Percentiles rank a stretch among this genome's conserved stretches.
Evolutionary conservation across 2,797 vertebrate species (phyloP).

Genomic region (Rhadinocentrus ornatus): DNA sequence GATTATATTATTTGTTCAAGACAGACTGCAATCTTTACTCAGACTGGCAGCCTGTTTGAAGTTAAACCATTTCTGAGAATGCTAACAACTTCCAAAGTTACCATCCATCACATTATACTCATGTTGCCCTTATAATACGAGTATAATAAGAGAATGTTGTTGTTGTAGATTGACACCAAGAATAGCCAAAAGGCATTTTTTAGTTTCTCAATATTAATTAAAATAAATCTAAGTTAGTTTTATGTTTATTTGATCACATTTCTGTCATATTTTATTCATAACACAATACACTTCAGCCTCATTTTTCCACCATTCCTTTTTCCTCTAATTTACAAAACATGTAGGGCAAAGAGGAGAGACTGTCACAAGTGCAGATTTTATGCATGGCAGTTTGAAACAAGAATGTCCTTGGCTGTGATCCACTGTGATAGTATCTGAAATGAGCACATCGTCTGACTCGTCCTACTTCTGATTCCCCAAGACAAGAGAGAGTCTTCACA

Average conservation of each 20-base stretch:
- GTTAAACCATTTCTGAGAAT: neutral
- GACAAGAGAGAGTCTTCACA: slow-evolving; percentile 58
- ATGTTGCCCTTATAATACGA: neutral
- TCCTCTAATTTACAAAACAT: slow-evolving; percentile 38
- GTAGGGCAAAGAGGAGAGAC: slow-evolving; percentile 19
- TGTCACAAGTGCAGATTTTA: slow-evolving; percentile 43
- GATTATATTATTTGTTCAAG: neutral
- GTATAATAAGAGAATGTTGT: too few species aligned
- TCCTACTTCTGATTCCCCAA: slow-evolving; percentile 78
- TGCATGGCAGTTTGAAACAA: slow-evolving; percentile 63
- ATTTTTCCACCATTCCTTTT: slow-evolving; percentile 44
- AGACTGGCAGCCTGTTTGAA: neutral
- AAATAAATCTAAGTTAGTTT: slow-evolving; percentile 56
- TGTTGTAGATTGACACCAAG: neutral
- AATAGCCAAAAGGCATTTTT: slow-evolving; percentile 18
- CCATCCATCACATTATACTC: too few species aligned
- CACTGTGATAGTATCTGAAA: slow-evolving; percentile 70
- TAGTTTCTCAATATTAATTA: slow-evolving; percentile 8
- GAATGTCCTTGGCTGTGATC: slow-evolving; percentile 75
- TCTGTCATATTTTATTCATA: slow-evolving; percentile 63
- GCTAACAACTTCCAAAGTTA: too few species aligned
- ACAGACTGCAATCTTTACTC: neutral
- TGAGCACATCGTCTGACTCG: slow-evolving; percentile 69
- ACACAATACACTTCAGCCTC: slow-evolving; percentile 41
- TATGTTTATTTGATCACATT: slow-evolving; percentile 59